Percentiles rank a stretch among this genome's conserved stretches.
phyloP scores from a whole-genome alignment of 2,888 invertebrate genomes.

The Loripinus fragilis region DNA sequence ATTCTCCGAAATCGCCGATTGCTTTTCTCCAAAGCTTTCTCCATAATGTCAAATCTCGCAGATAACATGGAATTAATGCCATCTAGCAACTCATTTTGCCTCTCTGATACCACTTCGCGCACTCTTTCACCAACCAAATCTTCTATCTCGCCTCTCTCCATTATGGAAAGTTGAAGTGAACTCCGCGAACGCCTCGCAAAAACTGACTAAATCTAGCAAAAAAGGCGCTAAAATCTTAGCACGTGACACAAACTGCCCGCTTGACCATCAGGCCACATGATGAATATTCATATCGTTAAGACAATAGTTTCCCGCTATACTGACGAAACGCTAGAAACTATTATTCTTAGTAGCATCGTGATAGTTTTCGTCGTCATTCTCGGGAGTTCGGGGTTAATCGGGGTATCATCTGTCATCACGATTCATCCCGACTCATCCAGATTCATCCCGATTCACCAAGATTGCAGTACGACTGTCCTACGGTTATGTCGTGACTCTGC shows the following conservation, averaged over 20 bases:
- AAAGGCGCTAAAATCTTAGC: constrained; percentile 1
- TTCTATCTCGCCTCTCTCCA: constrained; percentile 7
- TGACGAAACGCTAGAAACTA: constrained; percentile 9
- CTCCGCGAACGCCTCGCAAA: background rate
- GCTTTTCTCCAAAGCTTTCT: background rate
- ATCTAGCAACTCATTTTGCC: background rate
- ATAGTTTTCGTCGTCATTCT: too few relatives aligned
- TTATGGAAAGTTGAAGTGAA: background rate
- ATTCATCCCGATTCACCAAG: too few relatives aligned
- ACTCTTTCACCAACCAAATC: constrained; percentile 1
- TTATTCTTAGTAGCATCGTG: background rate
- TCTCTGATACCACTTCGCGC: background rate
- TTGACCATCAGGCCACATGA: constrained; percentile 1
- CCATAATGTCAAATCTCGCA: background rate
- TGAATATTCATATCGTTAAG: constrained; percentile 11
- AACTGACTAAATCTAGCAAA: background rate
- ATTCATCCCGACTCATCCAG: too few relatives aligned
- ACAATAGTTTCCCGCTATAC: constrained; percentile 15
- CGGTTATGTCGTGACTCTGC: too few relatives aligned
- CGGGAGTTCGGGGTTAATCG: too few relatives aligned
- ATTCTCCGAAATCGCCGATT: background rate
- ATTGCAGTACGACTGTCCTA: too few relatives aligned
- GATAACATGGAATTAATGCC: constrained; percentile 7
- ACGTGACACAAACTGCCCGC: background rate
- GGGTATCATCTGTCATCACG: too few relatives aligned